Evolutionary conservation across 2,113 vertebrate genomes (phyloP), one percentile per base, ranked within the genome.

Genomic region (Sciurus niger): DNA sequence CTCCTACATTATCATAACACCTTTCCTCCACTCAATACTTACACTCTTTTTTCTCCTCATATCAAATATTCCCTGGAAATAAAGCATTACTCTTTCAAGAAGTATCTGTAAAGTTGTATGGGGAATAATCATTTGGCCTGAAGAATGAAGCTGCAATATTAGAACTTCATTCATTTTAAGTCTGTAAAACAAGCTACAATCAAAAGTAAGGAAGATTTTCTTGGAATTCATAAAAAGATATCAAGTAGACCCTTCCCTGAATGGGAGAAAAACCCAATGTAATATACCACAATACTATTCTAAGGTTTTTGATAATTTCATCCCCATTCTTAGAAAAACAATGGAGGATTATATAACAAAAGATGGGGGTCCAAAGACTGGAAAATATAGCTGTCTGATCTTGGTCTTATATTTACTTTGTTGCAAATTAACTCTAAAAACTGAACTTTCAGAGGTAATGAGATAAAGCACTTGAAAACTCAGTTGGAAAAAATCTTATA

Each of bases 391-490:
- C 14, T 90, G 4, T 40, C 74, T 86, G 55, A 78, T 55, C 3
- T 60, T 74, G n/a, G 65, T 28, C 78, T 79, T 53, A 4, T n/a
- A 58, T 48, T 48, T 51, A 40, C 0, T 73, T 86, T 68, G 9
- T 28, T 90, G 16, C 30, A 89, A 90, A 87, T 86, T 67, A 93
- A 73, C 34, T 82, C 4, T 72, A 37, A 93, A 96, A 82, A 14
- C 70, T 37, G 32, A 94, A 80, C 17, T 55, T 30, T 85, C 3
- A 76, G 32, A 92, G 28, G 82, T 37, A n/a, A 89, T 28, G 37
- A 92, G 34, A 85, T 37, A n/a, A 89, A 28, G 25, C 30, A 43
- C 74, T 74, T 92, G 46, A 90, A 70, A 89, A 82, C 51, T 40
- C 12, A 70, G 9, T n/a, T 84, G 46, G 37, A 79, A 95, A 40